Percentiles rank a stretch among this genome's conserved stretches.
Conservation (phyloP, 2,888 invertebrate species). For the Trachelus troglodyta region DNA sequence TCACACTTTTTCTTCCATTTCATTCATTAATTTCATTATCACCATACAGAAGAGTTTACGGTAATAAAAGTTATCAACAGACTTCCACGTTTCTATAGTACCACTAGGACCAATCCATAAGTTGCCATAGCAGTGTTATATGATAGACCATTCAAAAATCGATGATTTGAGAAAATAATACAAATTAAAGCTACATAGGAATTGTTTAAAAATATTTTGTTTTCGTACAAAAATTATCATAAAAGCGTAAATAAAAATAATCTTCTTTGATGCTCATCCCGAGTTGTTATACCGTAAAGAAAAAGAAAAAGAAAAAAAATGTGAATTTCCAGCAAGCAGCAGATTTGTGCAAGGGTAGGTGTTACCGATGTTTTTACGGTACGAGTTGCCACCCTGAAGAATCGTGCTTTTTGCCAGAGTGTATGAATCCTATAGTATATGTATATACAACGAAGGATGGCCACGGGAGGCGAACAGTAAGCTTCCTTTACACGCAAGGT, state of each 20-base stretch:
- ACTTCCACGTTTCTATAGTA: too few relatives aligned
- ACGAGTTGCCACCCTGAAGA: background rate
- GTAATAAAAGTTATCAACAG: too few relatives aligned
- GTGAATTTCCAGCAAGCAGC: background rate
- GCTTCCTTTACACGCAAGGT: conserved; percentile 27
- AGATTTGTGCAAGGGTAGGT: conserved; percentile 24
- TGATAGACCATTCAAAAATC: background rate
- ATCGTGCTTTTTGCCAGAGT: background rate
- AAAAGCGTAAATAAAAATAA: background rate
- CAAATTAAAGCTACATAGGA: background rate
- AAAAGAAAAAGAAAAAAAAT: background rate
- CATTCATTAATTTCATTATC: conserved; percentile 2
- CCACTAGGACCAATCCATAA: too few relatives aligned
- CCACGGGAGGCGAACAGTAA: background rate
- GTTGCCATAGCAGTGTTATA: too few relatives aligned
- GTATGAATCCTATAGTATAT: background rate
- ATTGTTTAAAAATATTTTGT: background rate
- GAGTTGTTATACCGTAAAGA: background rate
- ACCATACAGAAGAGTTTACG: background rate
- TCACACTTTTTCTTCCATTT: background rate
- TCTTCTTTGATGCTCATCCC: background rate
- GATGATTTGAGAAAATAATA: background rate
- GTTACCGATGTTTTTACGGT: background rate
- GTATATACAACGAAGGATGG: background rate
- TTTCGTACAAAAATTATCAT: background rate